Evolutionary conservation across 64 coral and sea anemone species (phyloP).

Genomic region (Acropora yongei): DNA sequence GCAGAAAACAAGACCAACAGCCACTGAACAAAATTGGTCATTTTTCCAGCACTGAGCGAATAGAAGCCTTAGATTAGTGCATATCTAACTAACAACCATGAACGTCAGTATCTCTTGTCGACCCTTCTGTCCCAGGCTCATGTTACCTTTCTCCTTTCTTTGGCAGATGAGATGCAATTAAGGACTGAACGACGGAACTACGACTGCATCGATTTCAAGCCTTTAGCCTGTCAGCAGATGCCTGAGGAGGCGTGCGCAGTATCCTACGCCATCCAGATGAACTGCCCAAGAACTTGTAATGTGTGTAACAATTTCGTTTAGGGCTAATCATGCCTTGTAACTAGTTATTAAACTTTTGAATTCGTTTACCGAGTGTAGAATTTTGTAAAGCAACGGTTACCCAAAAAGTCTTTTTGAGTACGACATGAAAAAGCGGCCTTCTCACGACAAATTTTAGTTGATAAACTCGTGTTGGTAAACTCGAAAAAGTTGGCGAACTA

Average conservation of each 20-base stretch:
- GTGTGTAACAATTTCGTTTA: neutral
- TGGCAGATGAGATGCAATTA: neutral
- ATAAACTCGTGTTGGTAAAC: too few relatives aligned
- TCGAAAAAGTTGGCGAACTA: too few relatives aligned
- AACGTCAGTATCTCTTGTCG: too few relatives aligned
- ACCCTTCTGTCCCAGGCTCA: too few relatives aligned
- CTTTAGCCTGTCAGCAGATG: neutral
- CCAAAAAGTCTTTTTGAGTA: too few relatives aligned
- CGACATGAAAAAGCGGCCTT: too few relatives aligned
- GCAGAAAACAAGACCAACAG: too few relatives aligned
- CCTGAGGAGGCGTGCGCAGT: neutral
- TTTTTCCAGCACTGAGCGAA: too few relatives aligned
- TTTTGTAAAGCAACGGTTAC: neutral
- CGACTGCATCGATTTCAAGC: conserved; percentile 9
- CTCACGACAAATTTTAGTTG: too few relatives aligned
- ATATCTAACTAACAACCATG: too few relatives aligned
- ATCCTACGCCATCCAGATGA: neutral
- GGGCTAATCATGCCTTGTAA: neutral
- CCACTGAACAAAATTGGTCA: neutral
- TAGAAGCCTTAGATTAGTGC: too few relatives aligned
- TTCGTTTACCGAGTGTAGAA: neutral
- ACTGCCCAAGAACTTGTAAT: conserved; percentile 5
- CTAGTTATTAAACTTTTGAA: neutral
- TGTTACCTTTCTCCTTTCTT: neutral
- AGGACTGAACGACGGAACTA: neutral